phyloP scores from a whole-genome alignment of 2,888 invertebrate genomes.

The Phytoseiulus persimilis region DNA sequence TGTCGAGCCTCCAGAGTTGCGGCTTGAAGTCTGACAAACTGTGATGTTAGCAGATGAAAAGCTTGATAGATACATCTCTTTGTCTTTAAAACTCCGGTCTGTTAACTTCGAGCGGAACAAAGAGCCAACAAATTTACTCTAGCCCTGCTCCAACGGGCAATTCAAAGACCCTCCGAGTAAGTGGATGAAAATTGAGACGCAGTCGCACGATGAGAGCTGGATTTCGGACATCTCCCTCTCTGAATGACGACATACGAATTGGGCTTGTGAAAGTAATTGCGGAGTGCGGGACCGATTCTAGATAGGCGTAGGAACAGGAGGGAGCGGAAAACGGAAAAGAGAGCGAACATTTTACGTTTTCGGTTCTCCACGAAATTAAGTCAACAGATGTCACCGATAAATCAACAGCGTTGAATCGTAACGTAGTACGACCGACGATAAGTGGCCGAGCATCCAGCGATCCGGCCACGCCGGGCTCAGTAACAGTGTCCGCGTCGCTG shows the following conservation, averaged over 20 bases:
- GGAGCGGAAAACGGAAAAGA: background rate
- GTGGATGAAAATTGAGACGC: background rate
- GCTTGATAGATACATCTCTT: background rate
- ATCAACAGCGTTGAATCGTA: slow-evolving; percentile 5
- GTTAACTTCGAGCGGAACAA: background rate
- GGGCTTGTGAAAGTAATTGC: background rate
- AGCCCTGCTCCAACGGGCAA: background rate
- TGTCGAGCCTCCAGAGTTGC: no score
- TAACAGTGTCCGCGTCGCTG: background rate
- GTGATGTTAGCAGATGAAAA: background rate
- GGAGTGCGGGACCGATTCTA: background rate
- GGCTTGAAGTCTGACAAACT: background rate
- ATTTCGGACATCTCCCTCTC: background rate
- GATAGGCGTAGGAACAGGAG: background rate
- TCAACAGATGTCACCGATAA: background rate
- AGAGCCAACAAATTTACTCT: background rate
- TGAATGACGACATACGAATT: background rate
- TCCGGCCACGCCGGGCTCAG: background rate
- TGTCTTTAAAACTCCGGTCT: background rate
- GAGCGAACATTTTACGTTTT: background rate
- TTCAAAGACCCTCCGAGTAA: background rate
- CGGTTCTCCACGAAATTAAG: background rate
- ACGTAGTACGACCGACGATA: background rate
- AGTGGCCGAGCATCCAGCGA: background rate
- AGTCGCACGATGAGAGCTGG: background rate